These are phyloP conservation scores for Lanius ludovicianus DNA, from an alignment of 2,113 vertebrate species.

Conservation along the genomic window DNA sequence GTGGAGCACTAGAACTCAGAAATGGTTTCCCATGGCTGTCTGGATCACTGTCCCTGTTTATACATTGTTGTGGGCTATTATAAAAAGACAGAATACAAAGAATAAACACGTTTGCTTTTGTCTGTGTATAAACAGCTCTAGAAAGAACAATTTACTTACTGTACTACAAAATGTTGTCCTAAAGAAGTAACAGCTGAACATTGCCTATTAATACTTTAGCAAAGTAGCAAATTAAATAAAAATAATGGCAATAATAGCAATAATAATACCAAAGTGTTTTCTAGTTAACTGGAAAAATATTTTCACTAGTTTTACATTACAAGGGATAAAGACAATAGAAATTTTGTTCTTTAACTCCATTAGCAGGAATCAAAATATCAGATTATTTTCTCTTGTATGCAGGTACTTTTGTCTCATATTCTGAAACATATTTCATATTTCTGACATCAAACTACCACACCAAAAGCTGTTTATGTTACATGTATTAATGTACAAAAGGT, in stretches of 20 bases:
- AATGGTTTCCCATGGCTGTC: slow-evolving; percentile 85
- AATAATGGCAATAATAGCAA: too few species aligned
- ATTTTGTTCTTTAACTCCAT: background rate
- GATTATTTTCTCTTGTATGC: background rate
- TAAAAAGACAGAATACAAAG: slow-evolving; percentile 10
- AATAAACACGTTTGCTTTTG: slow-evolving; percentile 37
- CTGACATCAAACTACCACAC: background rate
- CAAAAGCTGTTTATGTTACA: background rate
- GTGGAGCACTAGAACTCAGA: slow-evolving; percentile 93
- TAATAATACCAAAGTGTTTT: background rate
- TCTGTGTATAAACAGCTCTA: background rate
- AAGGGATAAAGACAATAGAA: background rate
- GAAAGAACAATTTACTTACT: background rate
- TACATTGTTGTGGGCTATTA: slow-evolving; percentile 75
- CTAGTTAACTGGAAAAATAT: background rate
- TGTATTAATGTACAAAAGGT: background rate
- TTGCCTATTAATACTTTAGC: background rate
- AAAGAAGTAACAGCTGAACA: background rate
- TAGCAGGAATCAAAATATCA: background rate
- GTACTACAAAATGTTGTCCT: background rate
- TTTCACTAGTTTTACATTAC: background rate
- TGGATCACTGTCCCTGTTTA: slow-evolving; percentile 80
- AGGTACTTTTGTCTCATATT: background rate
- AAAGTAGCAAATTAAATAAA: background rate
- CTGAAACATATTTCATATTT: background rate